Conservation (phyloP, 2,888 invertebrate genomes). For the Phrixothrix hirtus region DNA sequence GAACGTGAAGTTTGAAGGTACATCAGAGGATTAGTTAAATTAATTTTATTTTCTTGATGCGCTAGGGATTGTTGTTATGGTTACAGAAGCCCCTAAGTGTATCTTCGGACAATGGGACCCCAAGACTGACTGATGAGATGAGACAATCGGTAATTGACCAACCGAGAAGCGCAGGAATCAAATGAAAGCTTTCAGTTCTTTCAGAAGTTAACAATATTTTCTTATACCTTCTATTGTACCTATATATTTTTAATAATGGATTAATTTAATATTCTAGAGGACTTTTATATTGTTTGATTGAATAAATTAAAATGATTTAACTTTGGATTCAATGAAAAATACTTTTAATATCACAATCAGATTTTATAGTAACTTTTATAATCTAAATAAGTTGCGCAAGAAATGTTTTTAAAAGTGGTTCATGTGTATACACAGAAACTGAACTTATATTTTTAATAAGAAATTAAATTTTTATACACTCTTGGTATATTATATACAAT, state of each 20-base stretch:
- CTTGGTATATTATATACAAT: no score
- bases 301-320: no score
- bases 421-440: no score
- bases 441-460: no score
- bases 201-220: neutral
- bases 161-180: slow-evolving; percentile 27
- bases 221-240: neutral
- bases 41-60: slow-evolving; percentile 45
- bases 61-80: slow-evolving; percentile 46
- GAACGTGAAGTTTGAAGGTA: slow-evolving; percentile 33
- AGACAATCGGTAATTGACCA: slow-evolving; percentile 49
- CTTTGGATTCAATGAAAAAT: no score
- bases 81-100: slow-evolving; percentile 36
- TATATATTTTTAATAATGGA: neutral
- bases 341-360: no score
- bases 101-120: slow-evolving; percentile 42
- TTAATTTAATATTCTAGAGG: no score
- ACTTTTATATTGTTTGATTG: no score
- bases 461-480: no score
- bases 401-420: no score
- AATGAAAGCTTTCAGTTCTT: slow-evolving; percentile 20
- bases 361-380: no score
- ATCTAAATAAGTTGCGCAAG: no score
- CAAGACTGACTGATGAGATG: slow-evolving; percentile 42
- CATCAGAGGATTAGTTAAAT: slow-evolving; percentile 43